Conservation (phyloP, 2,797 vertebrate genomes). For the Mormyrops boulengeri region DNA sequence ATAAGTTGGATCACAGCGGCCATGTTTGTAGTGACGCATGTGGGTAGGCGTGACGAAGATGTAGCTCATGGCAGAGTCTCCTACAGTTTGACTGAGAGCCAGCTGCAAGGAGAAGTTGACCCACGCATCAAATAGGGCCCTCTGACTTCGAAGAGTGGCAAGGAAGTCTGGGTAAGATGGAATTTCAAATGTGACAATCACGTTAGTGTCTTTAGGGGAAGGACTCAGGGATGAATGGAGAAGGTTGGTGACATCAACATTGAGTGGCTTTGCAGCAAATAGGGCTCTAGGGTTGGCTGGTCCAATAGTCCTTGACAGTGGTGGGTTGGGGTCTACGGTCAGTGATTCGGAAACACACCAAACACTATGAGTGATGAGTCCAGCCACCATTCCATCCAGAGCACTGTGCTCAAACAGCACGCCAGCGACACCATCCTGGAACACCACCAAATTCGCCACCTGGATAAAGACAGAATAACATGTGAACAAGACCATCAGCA, state of each 20-base stretch:
- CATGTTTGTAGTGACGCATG: slow-evolving; percentile 70
- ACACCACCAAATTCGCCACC: slow-evolving; percentile 65
- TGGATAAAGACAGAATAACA: slow-evolving; percentile 29
- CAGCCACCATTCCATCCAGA: slow-evolving; percentile 70
- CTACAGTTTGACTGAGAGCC: slow-evolving; percentile 59
- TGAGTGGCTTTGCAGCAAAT: slow-evolving; percentile 38
- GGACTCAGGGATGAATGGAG: slow-evolving; percentile 17
- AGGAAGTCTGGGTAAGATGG: slow-evolving; percentile 62
- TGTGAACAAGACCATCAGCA: not conserved
- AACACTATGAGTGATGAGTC: slow-evolving; percentile 56
- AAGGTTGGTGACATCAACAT: slow-evolving; percentile 29
- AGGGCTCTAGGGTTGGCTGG: slow-evolving; percentile 31
- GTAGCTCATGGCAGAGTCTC: slow-evolving; percentile 48
- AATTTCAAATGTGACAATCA: slow-evolving; percentile 62
- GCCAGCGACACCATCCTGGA: slow-evolving; percentile 61
- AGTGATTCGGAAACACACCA: slow-evolving; percentile 61
- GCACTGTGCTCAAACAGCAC: slow-evolving; percentile 68
- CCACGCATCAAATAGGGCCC: slow-evolving; percentile 68
- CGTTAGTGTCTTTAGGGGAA: slow-evolving; percentile 41
- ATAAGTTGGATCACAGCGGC: slow-evolving; percentile 72
- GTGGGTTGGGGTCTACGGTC: slow-evolving; percentile 35
- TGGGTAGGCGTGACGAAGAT: slow-evolving; percentile 70
- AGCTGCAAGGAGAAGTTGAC: slow-evolving; percentile 70
- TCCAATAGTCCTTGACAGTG: slow-evolving; percentile 32
- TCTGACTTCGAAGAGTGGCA: slow-evolving; percentile 54